A percentile compares a stretch with the other conserved stretches of the same genome.
Evolutionary conservation across 2,797 vertebrate genomes (phyloP).

Genomic region (Poecilia velifera): DNA sequence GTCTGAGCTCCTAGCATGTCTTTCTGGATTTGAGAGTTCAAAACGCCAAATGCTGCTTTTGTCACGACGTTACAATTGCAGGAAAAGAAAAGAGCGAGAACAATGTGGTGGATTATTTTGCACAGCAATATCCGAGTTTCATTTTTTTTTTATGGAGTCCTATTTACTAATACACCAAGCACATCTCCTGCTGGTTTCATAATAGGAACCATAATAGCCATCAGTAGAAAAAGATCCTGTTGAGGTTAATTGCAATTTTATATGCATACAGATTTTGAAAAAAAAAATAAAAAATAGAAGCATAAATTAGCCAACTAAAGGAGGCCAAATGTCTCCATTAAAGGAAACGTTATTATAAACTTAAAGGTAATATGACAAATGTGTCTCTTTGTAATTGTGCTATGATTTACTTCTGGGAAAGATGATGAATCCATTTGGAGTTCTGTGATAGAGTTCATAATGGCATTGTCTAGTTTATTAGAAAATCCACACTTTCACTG

Average conservation of each 20-base stretch:
- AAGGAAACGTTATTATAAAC: not conserved
- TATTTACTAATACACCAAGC: slow-evolving; percentile 15
- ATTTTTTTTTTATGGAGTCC: slow-evolving; percentile 6
- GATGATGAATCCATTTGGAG: not conserved
- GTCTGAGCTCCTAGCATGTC: not conserved
- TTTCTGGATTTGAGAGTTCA: not conserved
- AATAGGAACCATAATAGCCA: slow-evolving; percentile 25
- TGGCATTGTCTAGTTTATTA: not conserved
- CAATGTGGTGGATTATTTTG: not conserved
- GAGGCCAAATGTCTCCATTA: not conserved
- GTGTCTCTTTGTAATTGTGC: slow-evolving; percentile 3
- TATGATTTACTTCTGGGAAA: slow-evolving; percentile 6
- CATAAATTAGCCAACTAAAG: slow-evolving; percentile 20
- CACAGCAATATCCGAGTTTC: not conserved
- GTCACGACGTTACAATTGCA: not conserved
- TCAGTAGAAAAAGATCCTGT: slow-evolving; percentile 5
- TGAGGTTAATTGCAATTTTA: slow-evolving; percentile 27
- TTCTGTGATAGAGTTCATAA: not conserved
- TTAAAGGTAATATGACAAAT: not conserved
- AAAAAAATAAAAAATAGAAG: not conserved
- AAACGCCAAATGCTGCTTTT: not conserved
- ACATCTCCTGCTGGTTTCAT: slow-evolving; percentile 17
- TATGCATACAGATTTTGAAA: slow-evolving; percentile 11
- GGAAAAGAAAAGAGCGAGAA: not conserved
- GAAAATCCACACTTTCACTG: no score